A percentile compares a stretch with the other conserved stretches of the same genome.
Conservation (phyloP, 2,113 vertebrate genomes). For the Riparia riparia region DNA sequence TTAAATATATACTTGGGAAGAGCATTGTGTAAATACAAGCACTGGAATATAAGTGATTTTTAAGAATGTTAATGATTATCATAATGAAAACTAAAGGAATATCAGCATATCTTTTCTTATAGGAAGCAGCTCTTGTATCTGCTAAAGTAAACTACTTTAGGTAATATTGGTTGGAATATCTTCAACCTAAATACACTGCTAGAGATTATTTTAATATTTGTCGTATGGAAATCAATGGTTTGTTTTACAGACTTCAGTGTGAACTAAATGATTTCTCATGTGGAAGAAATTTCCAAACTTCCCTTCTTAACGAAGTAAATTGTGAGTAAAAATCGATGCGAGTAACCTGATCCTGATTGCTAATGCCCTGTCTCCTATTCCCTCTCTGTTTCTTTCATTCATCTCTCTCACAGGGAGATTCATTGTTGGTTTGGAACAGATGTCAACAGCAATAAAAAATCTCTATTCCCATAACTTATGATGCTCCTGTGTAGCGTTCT, state of each 20-base stretch:
- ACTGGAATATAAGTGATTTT: not conserved
- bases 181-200: not conserved
- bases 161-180: not conserved
- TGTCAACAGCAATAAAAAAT: not conserved
- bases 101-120: not conserved
- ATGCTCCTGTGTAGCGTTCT: not conserved
- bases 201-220: not conserved
- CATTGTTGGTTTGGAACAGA: not conserved
- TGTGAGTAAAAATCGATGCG: not conserved
- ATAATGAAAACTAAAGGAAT: not conserved
- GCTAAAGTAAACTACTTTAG: not conserved
- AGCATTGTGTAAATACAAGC: not conserved
- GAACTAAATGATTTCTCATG: not conserved
- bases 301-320: not conserved
- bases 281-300: not conserved
- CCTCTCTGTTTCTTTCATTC: not conserved
- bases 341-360: not conserved
- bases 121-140: not conserved
- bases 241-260: not conserved
- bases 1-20: not conserved
- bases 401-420: not conserved
- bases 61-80: not conserved
- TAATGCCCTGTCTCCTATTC: not conserved
- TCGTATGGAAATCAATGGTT: not conserved
- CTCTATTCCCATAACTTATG: not conserved